Base-by-base conservation (phyloP, 2,113 vertebrate genomes). In the Sander lucioperca region DNA sequence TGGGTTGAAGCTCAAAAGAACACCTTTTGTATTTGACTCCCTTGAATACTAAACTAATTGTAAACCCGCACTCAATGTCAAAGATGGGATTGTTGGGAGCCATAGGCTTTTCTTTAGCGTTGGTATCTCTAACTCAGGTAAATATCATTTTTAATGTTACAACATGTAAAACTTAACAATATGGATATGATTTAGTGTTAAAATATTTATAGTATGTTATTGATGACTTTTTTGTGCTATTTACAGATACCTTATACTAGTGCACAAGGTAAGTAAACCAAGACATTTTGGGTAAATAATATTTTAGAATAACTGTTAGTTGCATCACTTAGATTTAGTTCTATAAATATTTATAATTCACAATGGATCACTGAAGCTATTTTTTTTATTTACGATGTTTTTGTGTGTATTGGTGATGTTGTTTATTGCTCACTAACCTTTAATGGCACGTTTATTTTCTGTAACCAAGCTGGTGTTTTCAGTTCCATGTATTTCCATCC, bases 41-140 rank as follows among this genome's bases (percentile, higher is more conserved):
- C 91, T 89, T 90, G 45, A 90, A 93, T 86, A 91, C 84, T 85
- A 84, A 93, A 90, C 85, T 91, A 91, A 93, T 94, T 93, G 88
- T 91, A 88, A 93, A 87, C 82, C 70, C 4, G 14, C 82, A 81
- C 67, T 94, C 88, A 89, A 78, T 88, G 86, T 92, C 83, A 94
- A 94, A 92, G 86, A 95, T 95, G 95, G 92, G 91, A 93, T 92
- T 70, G 64, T 80, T 93, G 79, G 91, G 90, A 92, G 89, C 91
- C 18, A 65, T 94, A 88, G 25, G 93, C 56, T 89, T 96, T 90
- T 93, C 84, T 83, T 89, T 94, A 82, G 75, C 87, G 54, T 81
- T 94, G 77, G 80, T 91, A 50, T 91, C 83, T 92, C 82, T 96
- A 69, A 90, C 77, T 57, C 95, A 95, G 95, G 95, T 96, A 93